These are phyloP conservation scores for Drymonia ruficornis DNA, from an alignment of 2,888 invertebrate species.

Conservation along the genomic window DNA sequence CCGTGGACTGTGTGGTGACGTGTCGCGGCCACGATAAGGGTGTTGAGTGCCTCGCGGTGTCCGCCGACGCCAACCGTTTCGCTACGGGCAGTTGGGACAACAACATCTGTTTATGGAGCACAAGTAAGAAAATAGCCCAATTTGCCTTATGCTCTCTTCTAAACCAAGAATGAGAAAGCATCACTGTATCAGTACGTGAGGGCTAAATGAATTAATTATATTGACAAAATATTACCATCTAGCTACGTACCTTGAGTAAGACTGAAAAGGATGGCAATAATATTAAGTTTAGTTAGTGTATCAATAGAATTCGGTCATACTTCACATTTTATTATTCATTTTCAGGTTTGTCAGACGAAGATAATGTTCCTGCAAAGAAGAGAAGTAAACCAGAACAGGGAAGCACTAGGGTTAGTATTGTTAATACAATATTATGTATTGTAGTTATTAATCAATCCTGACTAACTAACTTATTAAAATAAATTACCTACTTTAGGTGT, in stretches of 20 bases:
- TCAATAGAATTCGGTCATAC: no score
- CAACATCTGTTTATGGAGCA: conserved; percentile 96
- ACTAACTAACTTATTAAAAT: no score
- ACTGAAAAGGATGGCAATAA: no score
- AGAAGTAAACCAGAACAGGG: conserved; percentile 84
- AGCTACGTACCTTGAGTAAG: no score
- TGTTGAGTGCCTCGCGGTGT: conserved; percentile 94
- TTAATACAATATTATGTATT: background rate
- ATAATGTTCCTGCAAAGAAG: conserved; percentile 85
- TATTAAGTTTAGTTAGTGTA: no score
- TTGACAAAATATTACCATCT: no score
- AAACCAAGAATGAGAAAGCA: no score
- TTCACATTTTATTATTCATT: background rate
- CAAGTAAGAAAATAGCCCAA: conserved; percentile 80
- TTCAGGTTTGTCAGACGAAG: conserved; percentile 81
- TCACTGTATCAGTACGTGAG: no score
- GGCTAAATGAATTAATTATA: no score
- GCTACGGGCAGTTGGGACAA: conserved; percentile 98
- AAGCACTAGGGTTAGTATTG: conserved; percentile 82
- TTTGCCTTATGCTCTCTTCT: background rate
- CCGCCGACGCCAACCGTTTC: conserved; percentile 85
- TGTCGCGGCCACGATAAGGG: conserved; percentile 97
- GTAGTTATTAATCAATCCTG: no score
- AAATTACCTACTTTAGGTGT: no score
- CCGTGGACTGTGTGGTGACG: conserved; percentile 91